Evolutionary conservation across 2,113 vertebrate species (phyloP).

Genomic region (Ariopsis seemanni): DNA sequence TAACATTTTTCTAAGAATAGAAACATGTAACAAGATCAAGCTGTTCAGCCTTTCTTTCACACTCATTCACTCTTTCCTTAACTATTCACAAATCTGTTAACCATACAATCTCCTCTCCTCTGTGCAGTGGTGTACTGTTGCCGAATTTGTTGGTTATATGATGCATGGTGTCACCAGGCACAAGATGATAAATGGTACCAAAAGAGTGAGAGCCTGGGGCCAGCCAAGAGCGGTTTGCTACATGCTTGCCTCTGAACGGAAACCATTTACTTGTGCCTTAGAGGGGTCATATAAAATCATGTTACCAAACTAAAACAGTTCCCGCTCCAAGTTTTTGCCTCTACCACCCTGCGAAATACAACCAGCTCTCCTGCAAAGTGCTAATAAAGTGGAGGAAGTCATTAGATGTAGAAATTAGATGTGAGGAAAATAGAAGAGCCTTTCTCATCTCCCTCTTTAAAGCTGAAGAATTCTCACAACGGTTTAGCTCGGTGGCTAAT

Average conservation of each 20-base stretch:
- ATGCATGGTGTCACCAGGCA: constrained; percentile 45
- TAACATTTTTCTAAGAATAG: neutral
- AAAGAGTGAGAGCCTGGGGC: constrained; percentile 44
- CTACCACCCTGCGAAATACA: constrained; percentile 5
- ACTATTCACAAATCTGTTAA: neutral
- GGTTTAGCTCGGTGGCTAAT: constrained; percentile 14
- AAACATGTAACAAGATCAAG: neutral
- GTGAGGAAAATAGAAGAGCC: neutral
- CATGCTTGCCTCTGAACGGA: constrained; percentile 48
- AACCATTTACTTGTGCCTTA: constrained; percentile 55
- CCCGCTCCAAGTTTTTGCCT: constrained; percentile 16
- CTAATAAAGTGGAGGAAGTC: constrained; percentile 35
- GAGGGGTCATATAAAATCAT: constrained; percentile 44
- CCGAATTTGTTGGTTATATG: constrained; percentile 45
- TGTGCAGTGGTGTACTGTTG: constrained; percentile 33
- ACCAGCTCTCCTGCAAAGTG: constrained; percentile 20
- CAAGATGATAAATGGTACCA: constrained; percentile 47
- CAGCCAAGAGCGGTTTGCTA: constrained; percentile 45
- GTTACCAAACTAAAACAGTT: constrained; percentile 47
- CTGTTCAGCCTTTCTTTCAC: constrained; percentile 6
- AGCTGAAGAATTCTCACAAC: constrained; percentile 2
- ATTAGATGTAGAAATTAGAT: constrained; percentile 26
- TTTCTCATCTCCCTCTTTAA: neutral
- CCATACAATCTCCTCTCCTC: constrained; percentile 2
- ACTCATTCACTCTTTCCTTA: neutral